Base-by-base conservation (phyloP, 2,113 vertebrate genomes). In the Marmota flaviventris region DNA sequence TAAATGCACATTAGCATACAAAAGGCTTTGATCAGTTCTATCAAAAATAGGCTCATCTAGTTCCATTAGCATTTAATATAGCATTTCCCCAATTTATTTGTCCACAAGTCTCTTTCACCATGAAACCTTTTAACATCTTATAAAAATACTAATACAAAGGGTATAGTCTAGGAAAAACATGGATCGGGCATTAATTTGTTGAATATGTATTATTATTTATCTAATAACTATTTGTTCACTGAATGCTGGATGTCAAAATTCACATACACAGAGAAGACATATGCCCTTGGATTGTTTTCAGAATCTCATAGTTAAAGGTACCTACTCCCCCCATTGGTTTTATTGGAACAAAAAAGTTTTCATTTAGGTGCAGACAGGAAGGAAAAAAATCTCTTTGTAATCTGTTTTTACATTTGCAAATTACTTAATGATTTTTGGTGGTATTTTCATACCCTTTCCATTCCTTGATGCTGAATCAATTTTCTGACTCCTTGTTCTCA, bases 381-480 rank as follows among this genome's bases (percentile, higher is more conserved):
- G 27, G 24, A 51, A 95, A 86, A 22, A 86, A 22, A 45, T 13
- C 37, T 45, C 90, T 86, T 58, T 75, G 61, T 27, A 63, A 85
- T 2, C 78, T 89, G 56, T 67, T 93, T 51, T 92, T 67, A 61
- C 24, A 5, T 58, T 58, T 82, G 61, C 7, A 82, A 95, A 79
- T 76, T 37, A 70, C 22, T 67, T 63, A 70, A n/a, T 56, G n/a
- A 58, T 48, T 87, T 96, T 84, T 53, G 48, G 24, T 53, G 76
- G 25, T 32, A 77, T 94, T 87, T 95, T 93, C 58, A 67, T 32
- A 39, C 7, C 2, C 14, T 90, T 91, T 53, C 56, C 42, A 11
- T 91, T 51, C 81, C 76, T 95, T 84, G 53, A 39, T 89, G 27
- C 70, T 90, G 85, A 87, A 67, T 56, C 27, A 65, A 56, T 85